Percentiles rank a stretch among this genome's conserved stretches.
Evolutionary conservation across 2,888 invertebrate genomes (phyloP).

Genomic region (Latrodectus hesperus): DNA sequence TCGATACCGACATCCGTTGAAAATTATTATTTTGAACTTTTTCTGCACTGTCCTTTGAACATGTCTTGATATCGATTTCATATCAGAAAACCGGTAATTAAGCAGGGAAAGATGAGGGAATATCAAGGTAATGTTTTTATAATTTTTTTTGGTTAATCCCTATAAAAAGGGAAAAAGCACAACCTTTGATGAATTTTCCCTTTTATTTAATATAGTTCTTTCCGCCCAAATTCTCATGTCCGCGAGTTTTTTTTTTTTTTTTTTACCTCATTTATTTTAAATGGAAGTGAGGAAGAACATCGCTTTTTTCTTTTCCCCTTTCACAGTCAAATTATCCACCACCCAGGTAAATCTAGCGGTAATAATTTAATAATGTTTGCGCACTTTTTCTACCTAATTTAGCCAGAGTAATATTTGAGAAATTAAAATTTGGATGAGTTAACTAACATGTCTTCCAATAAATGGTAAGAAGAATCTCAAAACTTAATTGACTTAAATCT

Average conservation of each 20-base stretch:
- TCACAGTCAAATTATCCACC: constrained; percentile 29
- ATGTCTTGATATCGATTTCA: constrained; percentile 59
- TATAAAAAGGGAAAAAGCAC: constrained; percentile 6
- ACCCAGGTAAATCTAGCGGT: constrained; percentile 35
- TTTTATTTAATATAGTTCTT: constrained; percentile 35
- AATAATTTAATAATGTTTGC: constrained; percentile 54
- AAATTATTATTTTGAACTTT: constrained; percentile 51
- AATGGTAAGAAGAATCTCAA: not conserved
- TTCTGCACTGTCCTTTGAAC: constrained; percentile 21
- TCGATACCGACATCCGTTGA: constrained; percentile 2
- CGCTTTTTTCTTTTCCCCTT: constrained; percentile 33
- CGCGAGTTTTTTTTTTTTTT: not conserved
- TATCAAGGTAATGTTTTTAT: constrained; percentile 61
- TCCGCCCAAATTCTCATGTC: not conserved
- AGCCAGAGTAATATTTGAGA: constrained; percentile 10
- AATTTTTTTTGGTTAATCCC: constrained; percentile 7
- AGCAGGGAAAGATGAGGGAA: constrained; percentile 19
- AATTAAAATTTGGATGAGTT: constrained; percentile 13
- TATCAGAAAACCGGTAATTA: constrained; percentile 57
- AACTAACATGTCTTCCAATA: not conserved
- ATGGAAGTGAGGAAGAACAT: constrained; percentile 8
- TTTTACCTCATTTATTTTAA: not conserved
- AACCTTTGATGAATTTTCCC: constrained; percentile 47
- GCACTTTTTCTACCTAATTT: constrained; percentile 34
- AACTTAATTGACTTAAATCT: not conserved